Evolutionary conservation across 2,888 invertebrate species (phyloP), one percentile per base, ranked within the genome.

Genomic region (Oxytorus armatus): DNA sequence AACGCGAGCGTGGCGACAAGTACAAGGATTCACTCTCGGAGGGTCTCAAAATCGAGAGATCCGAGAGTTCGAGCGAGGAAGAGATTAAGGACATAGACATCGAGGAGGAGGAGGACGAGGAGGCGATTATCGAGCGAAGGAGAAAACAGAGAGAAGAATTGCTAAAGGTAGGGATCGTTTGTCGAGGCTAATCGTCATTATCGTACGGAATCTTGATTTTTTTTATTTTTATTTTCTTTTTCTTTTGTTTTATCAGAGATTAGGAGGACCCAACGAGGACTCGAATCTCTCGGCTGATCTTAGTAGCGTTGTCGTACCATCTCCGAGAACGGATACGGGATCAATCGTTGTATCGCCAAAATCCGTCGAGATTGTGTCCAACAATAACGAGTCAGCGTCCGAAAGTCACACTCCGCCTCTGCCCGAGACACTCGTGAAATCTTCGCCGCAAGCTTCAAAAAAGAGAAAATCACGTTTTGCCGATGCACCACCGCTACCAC

Each of bases 71-170:
- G 1, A 95, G 95, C 82, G 96, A 95, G 82, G 95, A 95, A 82
- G 96, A 96, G 81, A 93, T 95, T 2, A 92, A 90, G 65, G 95
- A 96, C 88, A 93, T 96, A 75, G 95, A 96, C 86, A 95, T 97
- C 70, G 95, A 96, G 79, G 97, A 98, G 79, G 97, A 97, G 83
- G 98, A 98, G 91, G 97, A 97, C 86, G 98, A 98, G 89, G 98
- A 98, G 90, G 96, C 96, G 85, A 97, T 98, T 85, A 99, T 99
- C 90, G 97, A 98, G 90, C 94, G 95, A 88, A 93, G 98, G 84
- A 94, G 98, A 80, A 96, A 96, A 88, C 96, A 97, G 88, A 93
- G 98, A 47, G 97, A 98, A 91, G 97, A 96, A 89, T 93, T 99
- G 4, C 89, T 98, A 75, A 96, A 96, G 94, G 97, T 97, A 92